Percentiles rank a stretch among this genome's conserved stretches.
phyloP scores from a whole-genome alignment of 37 sponge, comb jelly and placozoan genomes.

The Haliclona indistincta region DNA sequence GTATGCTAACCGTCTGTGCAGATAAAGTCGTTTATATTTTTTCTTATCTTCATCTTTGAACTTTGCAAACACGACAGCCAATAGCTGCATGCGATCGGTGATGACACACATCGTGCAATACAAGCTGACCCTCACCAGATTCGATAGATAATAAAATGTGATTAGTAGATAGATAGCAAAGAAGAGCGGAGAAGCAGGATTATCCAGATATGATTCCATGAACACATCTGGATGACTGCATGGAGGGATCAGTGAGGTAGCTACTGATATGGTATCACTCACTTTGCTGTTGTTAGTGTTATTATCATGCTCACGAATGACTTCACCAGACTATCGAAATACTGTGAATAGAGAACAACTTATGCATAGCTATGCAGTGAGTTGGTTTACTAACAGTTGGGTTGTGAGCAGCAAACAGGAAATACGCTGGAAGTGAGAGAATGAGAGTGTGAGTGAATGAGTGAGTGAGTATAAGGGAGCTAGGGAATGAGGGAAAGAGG shows the following conservation, averaged over 20 bases:
- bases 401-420: slow-evolving; percentile 31
- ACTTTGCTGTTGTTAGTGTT: slow-evolving; percentile 82
- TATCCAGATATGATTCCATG: slow-evolving; percentile 71
- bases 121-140: slow-evolving; percentile 47
- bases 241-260: neutral
- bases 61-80: slow-evolving; percentile 74
- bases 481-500: slow-evolving; percentile 63
- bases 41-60: slow-evolving; percentile 58
- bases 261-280: neutral
- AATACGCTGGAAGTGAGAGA: slow-evolving; percentile 34
- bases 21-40: slow-evolving; percentile 67
- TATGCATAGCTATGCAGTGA: neutral
- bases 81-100: slow-evolving; percentile 36
- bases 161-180: slow-evolving; percentile 74
- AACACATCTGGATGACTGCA: slow-evolving; percentile 81
- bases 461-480: neutral
- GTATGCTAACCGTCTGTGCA: slow-evolving; percentile 55
- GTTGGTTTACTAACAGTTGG: slow-evolving; percentile 41
- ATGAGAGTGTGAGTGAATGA: neutral
- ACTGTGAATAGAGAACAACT: slow-evolving; percentile 24
- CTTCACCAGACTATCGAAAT: slow-evolving; percentile 47
- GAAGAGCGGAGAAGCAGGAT: slow-evolving; percentile 53
- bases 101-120: neutral
- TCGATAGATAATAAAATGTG: slow-evolving; percentile 62
- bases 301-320: slow-evolving; percentile 80